Base-by-base conservation (phyloP, 2,888 invertebrate genomes). In the Hypena proboscidalis region DNA sequence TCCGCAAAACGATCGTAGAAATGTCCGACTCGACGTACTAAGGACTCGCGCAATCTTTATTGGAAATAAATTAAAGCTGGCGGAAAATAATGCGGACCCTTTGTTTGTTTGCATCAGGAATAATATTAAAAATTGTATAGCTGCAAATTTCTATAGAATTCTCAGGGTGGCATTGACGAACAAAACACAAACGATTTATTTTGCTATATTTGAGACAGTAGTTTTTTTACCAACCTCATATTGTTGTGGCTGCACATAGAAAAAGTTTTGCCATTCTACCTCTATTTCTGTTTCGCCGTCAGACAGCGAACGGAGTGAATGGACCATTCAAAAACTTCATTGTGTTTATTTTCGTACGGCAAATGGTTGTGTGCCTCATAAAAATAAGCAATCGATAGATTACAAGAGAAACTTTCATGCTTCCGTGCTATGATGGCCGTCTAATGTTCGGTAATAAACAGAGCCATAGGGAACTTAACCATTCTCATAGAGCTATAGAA, bases 51-150 rank as follows among this genome's bases (percentile, higher is more conserved):
- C 63, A 71, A 72, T 67, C 72, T 69, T 73, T 74, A 74, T 75
- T 73, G 70, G 65, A 76, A 76, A 72, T 72, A 69, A 80, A 80
- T 80, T 76, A 70, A 74, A 70, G 63, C 60, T 61, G 53, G 62
- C 50, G 67, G 67, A 73, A 71, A 66, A 66, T 60, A 73, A 74
- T 71, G 62, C 42, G 35, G 46, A 43, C 55, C 60, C 61, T 65
- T 74, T 67, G 49, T 63, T 67, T 67, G 56, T 50, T 39, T 43
- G 47, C 37, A 57, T 46, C 38, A 34, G 43, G 36, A 35, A 43
- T 36, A 45, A 57, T 63, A 63, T 63, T 63, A 63, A 63, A 59
- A 53, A 56, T 51, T 51, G 41, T 10, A 62, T 46, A 48, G 47
- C 46, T 38, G 22, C 35, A 45, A 49, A 54, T 60, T 40, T 51